Conservation (phyloP, 2,797 vertebrate species). For the Oreochromis grahami region DNA sequence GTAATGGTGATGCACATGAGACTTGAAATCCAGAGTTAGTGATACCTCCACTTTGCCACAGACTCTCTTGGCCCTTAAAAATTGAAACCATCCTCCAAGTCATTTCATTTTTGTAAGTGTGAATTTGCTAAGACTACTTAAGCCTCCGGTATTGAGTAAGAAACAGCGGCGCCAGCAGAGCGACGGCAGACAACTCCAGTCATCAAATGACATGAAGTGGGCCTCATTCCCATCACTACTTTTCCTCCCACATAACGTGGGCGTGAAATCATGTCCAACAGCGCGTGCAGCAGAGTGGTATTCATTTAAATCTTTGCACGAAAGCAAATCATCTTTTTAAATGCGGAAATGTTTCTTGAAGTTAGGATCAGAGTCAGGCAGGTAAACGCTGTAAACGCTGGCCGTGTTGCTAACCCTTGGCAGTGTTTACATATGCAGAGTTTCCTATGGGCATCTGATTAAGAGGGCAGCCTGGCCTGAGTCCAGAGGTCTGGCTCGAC, state of each 20-base stretch:
- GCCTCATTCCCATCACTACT: not conserved
- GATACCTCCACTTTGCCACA: not conserved
- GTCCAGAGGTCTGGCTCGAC: constrained; percentile 51
- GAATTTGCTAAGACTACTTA: not conserved
- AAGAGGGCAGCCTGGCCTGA: constrained; percentile 40
- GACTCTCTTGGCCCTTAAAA: not conserved
- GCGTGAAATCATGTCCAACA: not conserved
- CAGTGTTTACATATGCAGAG: constrained; percentile 24
- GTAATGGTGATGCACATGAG: not conserved
- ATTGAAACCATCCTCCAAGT: not conserved
- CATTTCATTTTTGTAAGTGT: not conserved
- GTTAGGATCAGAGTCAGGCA: not conserved
- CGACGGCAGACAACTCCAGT: not conserved
- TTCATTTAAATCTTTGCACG: not conserved
- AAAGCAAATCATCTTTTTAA: not conserved
- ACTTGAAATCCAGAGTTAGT: not conserved
- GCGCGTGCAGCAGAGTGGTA: not conserved
- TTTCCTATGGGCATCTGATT: constrained; percentile 41
- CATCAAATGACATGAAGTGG: not conserved
- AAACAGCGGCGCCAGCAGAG: not conserved
- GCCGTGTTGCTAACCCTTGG: constrained; percentile 31
- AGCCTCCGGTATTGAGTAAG: not conserved
- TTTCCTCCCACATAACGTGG: not conserved
- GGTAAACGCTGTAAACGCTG: constrained; percentile 41
- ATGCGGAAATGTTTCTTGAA: not conserved